Base-by-base conservation (phyloP, 2,888 invertebrate genomes). In the Himalopsyche kuldschensis region DNA sequence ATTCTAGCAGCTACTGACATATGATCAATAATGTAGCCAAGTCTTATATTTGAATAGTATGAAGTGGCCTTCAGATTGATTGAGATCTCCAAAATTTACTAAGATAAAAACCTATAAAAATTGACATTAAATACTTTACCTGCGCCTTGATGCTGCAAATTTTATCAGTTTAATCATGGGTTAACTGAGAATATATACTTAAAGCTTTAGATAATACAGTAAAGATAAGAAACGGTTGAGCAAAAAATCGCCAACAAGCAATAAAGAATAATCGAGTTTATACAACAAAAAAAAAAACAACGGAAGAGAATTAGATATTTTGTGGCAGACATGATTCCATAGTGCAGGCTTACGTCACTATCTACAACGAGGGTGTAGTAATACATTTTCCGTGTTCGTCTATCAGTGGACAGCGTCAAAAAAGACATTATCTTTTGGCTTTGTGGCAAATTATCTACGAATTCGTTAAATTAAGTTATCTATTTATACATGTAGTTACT, bases 371-470 rank as follows among this genome's bases (percentile, higher is more conserved):
- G 35, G 76, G 47, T 80, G 55, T 30, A 24, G 69, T 80, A 80
- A 80, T 80, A 80, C 55, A 80, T 63, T 80, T 80, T 63, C 24
- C 80, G 32, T 80, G 80, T 80, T 20, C 10, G 30, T 32, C 30
- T 80, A 80, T 80, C 80, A 32, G 30, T 30, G 30, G 47, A 17
- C 17, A 48, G 47, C 79, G 35, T 79, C 31, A 24, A 48, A 32
- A 24, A 17, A 63, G 27, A 32, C 80, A 48, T 55, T 63, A 55
- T 55, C 32, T 48, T 80, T 32, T 10, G 35, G 63, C 24, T 76
- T n/a, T 32, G 76, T 63, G 63, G 80, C 80, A 20, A 80, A 80
- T 63, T 69, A 69, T 69, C 69, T 69, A 69, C 27, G 69, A 46
- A 24, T 46, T 79, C 79, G n/a, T 20, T 20, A 79, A 17, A 35